A percentile compares a stretch with the other conserved stretches of the same genome.
phyloP scores from a whole-genome alignment of 2,797 vertebrate species.

The Monodelphis domestica region DNA sequence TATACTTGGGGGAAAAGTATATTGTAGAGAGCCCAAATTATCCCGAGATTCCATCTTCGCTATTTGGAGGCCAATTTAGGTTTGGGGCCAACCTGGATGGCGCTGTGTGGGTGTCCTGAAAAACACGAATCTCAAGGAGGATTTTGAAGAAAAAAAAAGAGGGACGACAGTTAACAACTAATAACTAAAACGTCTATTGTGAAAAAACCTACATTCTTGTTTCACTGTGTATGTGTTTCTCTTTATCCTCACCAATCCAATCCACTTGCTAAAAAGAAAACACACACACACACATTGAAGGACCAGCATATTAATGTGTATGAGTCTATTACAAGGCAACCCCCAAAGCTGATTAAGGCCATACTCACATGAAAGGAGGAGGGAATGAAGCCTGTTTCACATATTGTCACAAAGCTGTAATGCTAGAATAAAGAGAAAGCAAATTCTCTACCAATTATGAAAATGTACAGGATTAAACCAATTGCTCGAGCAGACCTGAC shows the following conservation, averaged over 20 bases:
- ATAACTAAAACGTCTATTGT: conserved; percentile 57
- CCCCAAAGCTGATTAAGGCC: conserved; percentile 78
- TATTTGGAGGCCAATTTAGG: conserved; percentile 56
- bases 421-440: conserved; percentile 80
- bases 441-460: conserved; percentile 80
- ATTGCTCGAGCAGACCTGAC: conserved; percentile 72
- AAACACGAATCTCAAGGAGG: conserved; percentile 64
- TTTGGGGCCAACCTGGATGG: not conserved
- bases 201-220: conserved; percentile 62
- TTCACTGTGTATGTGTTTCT: conserved; percentile 41
- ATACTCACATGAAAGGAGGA: conserved; percentile 72
- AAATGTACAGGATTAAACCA: conserved; percentile 80
- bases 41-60: not conserved
- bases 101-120: conserved; percentile 55
- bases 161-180: conserved; percentile 50
- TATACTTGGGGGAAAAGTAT: not conserved
- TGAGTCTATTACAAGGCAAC: conserved; percentile 72
- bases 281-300: conserved; percentile 74
- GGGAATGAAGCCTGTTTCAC: conserved; percentile 77
- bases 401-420: conserved; percentile 81
- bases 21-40: not conserved
- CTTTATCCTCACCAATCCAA: conserved; percentile 68
- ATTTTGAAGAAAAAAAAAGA: conserved; percentile 71
- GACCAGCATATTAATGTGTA: conserved; percentile 53
- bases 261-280: conserved; percentile 74